Base-by-base conservation (phyloP, 2,113 vertebrate species). In the Lepidothrix coronata region DNA sequence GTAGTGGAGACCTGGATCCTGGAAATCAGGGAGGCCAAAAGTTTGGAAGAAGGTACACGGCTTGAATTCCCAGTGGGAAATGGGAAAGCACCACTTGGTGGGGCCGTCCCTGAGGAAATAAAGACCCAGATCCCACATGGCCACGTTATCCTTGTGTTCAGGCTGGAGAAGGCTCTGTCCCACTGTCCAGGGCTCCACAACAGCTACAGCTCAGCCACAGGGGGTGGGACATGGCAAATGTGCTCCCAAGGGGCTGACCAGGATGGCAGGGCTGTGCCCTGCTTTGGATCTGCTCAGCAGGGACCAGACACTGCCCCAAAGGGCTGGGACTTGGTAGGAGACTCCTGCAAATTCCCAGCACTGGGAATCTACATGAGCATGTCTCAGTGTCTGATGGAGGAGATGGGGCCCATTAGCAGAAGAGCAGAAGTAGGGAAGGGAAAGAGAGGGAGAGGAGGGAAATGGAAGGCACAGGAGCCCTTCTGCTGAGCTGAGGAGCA, bases 211-310 rank as follows among this genome's bases (percentile, higher is more conserved):
- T 59, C 24, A 21, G 62, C 31, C 51, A 15, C 0, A 2, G 3
- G 2, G 2, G 5, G 2, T 4, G 25, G 41, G 23, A 35, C 1
- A 0, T 4, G 27, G 39, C 30, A 28, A 7, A 14, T 0, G 12
- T 8, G 44, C 37, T 27, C 41, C 77, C 89, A 20, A 4, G 41
- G 48, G 55, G 22, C 27, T 20, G 44, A 1, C 1, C 0, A 2
- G 65, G 54, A 2, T 7, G 54, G 11, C 0, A 3, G 74, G 22
- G n/a, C 48, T 23, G 17, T 8, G 24, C 70, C n/a, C 70, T 5
- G 8, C 3, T 6, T 5, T 11, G 71, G 55, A 33, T 30, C 90
- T 52, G 93, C 41, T 39, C 91, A 30, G 5, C 22, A 9, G 10
- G 35, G 41, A 61, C 8, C 41, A 25, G 33, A 51, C 13, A 2